Evolutionary conservation across 2,797 vertebrate species (phyloP).

Genomic region (Prionace glauca): DNA sequence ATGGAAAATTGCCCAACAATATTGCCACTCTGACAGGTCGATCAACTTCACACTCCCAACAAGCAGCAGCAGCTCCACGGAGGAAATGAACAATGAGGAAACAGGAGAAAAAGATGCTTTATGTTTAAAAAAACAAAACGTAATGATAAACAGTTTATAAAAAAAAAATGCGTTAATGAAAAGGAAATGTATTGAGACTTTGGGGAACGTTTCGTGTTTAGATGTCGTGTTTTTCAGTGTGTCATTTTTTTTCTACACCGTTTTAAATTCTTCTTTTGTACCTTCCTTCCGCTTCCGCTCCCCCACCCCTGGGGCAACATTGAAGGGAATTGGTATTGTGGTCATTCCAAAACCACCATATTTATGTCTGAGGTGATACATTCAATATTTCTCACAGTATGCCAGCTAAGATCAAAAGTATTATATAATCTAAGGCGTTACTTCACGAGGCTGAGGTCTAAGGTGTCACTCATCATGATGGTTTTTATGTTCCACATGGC

Average conservation of each 20-base stretch:
- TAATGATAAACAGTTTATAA: not conserved
- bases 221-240: not conserved
- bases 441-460: no score
- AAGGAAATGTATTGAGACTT: not conserved
- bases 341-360: not conserved
- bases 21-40: not conserved
- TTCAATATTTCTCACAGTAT: not conserved
- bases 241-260: not conserved
- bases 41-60: not conserved
- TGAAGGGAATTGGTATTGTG: not conserved
- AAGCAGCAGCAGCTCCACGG: not conserved
- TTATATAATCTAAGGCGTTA: not conserved
- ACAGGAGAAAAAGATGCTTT: not conserved
- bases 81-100: not conserved
- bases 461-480: not conserved
- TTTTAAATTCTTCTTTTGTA: not conserved
- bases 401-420: not conserved
- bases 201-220: no score
- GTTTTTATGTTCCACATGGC: not conserved
- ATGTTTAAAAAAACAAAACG: not conserved
- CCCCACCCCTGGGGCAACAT: not conserved
- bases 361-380: not conserved
- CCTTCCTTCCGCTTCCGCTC: no score
- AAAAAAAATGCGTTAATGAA: not conserved
- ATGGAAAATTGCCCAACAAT: not conserved